phyloP scores from a whole-genome alignment of 1,140 invertebrate genomes.

The Drosophila nikananu region DNA sequence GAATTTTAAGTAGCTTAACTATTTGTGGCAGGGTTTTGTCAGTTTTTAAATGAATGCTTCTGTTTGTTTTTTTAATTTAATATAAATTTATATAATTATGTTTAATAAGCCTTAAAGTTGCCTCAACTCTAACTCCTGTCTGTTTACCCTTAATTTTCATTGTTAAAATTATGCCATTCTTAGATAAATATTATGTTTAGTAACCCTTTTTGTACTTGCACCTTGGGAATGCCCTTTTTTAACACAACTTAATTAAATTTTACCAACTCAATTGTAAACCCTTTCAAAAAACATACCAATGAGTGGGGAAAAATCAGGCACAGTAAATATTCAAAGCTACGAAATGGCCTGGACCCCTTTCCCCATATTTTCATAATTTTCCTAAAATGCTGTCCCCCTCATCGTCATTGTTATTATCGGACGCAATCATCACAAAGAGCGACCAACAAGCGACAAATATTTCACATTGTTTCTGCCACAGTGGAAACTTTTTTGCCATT shows the following conservation, averaged over 20 bases:
- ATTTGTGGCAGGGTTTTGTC: slow-evolving; percentile 13
- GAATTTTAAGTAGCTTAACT: slow-evolving; percentile 50
- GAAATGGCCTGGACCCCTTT: not conserved
- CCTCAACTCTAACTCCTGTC: not conserved
- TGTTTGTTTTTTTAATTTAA: slow-evolving; percentile 7
- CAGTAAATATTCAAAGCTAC: not conserved
- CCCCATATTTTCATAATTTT: slow-evolving; percentile 3
- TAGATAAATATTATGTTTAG: not conserved
- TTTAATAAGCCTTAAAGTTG: not conserved
- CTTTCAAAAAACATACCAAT: slow-evolving; percentile 2
- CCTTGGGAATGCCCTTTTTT: not conserved
- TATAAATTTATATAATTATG: no score
- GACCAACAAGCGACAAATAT: slow-evolving; percentile 75
- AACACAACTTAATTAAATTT: slow-evolving; percentile 5
- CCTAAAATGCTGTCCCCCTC: slow-evolving; percentile 1
- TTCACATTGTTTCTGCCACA: slow-evolving; percentile 73
- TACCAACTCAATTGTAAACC: slow-evolving; percentile 8
- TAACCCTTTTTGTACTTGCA: not conserved
- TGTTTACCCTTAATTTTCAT: not conserved
- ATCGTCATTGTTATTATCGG: slow-evolving; percentile 30
- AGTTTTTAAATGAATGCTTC: not conserved
- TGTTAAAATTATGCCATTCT: no score
- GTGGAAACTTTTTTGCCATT: slow-evolving; percentile 76
- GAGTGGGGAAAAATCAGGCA: not conserved
- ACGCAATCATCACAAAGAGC: slow-evolving; percentile 52